These are phyloP conservation scores for Sebastes hubbsi DNA, from an alignment of 2,797 vertebrate species.

Conservation along the genomic window DNA sequence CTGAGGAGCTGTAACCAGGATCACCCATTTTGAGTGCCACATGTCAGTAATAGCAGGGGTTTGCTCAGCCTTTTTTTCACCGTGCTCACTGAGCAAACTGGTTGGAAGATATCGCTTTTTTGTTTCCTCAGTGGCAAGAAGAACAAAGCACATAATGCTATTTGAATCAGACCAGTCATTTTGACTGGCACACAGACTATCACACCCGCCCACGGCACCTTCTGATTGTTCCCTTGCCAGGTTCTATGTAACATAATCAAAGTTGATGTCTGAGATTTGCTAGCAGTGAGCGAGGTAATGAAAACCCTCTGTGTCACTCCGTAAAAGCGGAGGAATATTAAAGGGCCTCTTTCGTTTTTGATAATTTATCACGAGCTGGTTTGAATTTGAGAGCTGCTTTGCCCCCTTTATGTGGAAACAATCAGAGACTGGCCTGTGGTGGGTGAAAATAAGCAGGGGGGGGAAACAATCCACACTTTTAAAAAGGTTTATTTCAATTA, in stretches of 20 bases:
- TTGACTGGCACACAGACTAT: conserved; percentile 56
- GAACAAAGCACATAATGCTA: conserved; percentile 44
- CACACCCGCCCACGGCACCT: conserved; percentile 61
- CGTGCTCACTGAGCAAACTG: background rate
- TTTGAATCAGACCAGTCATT: conserved; percentile 59
- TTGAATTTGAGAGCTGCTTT: conserved; percentile 61
- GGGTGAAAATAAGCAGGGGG: conserved; percentile 40
- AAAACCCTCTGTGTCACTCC: conserved; percentile 72
- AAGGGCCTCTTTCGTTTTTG: conserved; percentile 65
- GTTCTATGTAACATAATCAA: conserved; percentile 70
- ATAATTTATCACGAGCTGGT: conserved; percentile 73
- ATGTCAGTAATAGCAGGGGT: conserved; percentile 34
- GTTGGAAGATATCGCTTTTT: background rate
- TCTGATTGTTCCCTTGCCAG: conserved; percentile 69
- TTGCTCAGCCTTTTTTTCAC: conserved; percentile 3
- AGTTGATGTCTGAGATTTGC: conserved; percentile 69
- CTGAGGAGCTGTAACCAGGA: conserved; percentile 41
- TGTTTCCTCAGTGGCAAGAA: conserved; percentile 27
- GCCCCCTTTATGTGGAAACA: conserved; percentile 61
- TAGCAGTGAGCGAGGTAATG: conserved; percentile 68
- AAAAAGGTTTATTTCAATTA: conserved; percentile 1
- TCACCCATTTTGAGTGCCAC: conserved; percentile 40
- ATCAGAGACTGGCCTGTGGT: conserved; percentile 37
- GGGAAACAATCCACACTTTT: background rate
- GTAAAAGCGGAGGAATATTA: conserved; percentile 61